A percentile compares a stretch with the other conserved stretches of the same genome.
phyloP scores from a whole-genome alignment of 2,113 vertebrate species.

The Apaloderma vittatum region DNA sequence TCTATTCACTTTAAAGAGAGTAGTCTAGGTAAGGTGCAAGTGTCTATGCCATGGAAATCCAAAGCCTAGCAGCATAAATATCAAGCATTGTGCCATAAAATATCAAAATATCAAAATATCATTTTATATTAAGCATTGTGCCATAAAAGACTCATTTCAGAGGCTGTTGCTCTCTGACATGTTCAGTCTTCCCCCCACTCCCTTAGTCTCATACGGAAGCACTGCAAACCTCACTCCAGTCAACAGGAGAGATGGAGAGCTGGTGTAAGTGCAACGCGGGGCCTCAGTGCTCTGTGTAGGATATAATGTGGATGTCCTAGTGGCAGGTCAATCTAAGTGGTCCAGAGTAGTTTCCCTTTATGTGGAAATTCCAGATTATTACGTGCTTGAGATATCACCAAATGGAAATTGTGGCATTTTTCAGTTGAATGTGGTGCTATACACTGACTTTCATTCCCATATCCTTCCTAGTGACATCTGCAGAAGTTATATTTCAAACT shows the following conservation, averaged over 20 bases:
- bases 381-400: neutral
- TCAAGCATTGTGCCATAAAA: neutral
- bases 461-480: neutral
- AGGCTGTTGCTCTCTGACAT: neutral
- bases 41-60: neutral
- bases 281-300: too few relatives aligned
- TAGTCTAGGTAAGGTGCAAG: neutral
- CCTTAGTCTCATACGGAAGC: accelerated
- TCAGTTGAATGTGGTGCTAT: neutral
- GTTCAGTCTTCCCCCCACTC: accelerated
- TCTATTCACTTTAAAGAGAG: neutral
- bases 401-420: neutral
- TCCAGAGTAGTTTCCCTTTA: neutral
- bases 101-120: too few relatives aligned
- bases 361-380: neutral
- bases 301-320: neutral
- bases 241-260: neutral
- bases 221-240: neutral
- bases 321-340: neutral
- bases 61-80: neutral
- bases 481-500: neutral
- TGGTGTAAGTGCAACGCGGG: neutral
- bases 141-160: neutral
- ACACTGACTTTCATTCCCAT: neutral
- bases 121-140: neutral